Base-by-base conservation (phyloP, 2,888 invertebrate genomes). In the Volucella inflata region DNA sequence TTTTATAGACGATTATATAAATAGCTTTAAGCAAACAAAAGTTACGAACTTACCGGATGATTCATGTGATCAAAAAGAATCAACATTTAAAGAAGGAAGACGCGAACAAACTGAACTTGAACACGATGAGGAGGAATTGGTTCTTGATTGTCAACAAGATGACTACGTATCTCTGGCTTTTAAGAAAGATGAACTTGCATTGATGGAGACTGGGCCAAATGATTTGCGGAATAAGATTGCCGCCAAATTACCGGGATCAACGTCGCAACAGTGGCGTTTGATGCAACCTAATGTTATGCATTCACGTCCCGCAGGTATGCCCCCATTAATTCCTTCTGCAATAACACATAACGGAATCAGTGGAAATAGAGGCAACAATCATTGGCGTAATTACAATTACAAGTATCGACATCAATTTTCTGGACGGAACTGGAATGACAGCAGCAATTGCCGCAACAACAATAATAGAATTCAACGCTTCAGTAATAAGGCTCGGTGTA, bases 301-400 rank as follows among this genome's bases (percentile, higher is more conserved):
- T 10, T 65, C 87, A 16, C 87, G 89, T 2, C 89, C 90, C 9
- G 77, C 72, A 3, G 89, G 88, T 1, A 87, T 89, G 14, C 87
- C 90, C 2, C 89, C 90, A 0, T 59, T 90, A 40, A 75, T 89
- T 3, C 89, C 89, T 0, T 60, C 87, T 11, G 78, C 85, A 46
- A 51, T 75, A 8, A 55, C 80, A 0, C 46, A 78, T 8, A 68
- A 75, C 1, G 50, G 76, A 40, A 16, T 53, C 4, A 50, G 38
- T 36, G 53, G 57, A 2, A 36, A 65, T 14, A 55, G 65, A 12
- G 42, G 60, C 36, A 76, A 30, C 30, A 4, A 30, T 30, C 30
- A 79, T 8, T 74, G 79, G 68, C 53, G 77, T 1, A 76, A 72
- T 42, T 40, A 74, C 9, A 38, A 40, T 12, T 38, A 72, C 40